Evolutionary conservation across 2,797 vertebrate genomes (phyloP).

Genomic region (Agapornis canus): DNA sequence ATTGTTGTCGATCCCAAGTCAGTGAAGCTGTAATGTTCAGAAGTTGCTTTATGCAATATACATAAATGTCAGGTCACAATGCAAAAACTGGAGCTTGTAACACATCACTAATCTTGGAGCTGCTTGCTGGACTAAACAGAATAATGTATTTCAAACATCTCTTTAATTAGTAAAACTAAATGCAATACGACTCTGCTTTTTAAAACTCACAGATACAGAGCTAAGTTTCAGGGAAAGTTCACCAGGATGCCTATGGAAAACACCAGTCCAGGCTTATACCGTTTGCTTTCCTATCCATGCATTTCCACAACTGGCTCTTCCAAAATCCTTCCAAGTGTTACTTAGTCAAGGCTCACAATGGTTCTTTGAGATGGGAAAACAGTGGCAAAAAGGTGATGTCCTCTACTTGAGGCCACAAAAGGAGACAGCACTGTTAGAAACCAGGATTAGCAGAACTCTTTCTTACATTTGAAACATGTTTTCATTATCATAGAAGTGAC

Average conservation of each 20-base stretch:
- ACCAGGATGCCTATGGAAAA: neutral
- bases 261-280: neutral
- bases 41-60: conserved; percentile 43
- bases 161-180: conserved; percentile 12
- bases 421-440: neutral
- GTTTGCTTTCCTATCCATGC: neutral
- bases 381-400: neutral
- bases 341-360: neutral
- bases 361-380: neutral
- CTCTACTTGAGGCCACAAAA: neutral
- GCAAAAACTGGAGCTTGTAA: neutral
- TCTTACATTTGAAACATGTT: neutral
- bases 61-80: conserved; percentile 41
- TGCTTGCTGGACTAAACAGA: neutral
- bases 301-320: neutral
- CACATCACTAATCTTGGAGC: conserved; percentile 39
- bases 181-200: neutral
- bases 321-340: conserved; percentile 9
- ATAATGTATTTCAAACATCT: neutral
- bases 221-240: neutral
- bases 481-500: neutral
- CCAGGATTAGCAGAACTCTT: neutral
- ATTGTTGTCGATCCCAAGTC: neutral
- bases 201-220: neutral
- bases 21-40: neutral